Evolutionary conservation across 2,888 invertebrate species (phyloP).

Genomic region (Leucoptera coffeella): DNA sequence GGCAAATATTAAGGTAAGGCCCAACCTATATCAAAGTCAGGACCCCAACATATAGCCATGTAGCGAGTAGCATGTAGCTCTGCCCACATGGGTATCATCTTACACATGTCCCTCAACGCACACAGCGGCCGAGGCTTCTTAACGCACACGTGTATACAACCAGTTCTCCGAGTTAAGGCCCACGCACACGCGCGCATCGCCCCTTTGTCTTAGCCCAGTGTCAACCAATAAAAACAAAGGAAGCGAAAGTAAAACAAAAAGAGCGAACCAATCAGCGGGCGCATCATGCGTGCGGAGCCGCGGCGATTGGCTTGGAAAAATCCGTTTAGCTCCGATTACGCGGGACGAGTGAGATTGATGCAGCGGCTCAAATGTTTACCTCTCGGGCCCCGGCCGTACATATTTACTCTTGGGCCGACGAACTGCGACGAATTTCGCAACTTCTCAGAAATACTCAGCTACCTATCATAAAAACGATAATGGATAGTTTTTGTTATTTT

Average conservation of each 20-base stretch:
- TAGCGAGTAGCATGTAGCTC: too few relatives aligned
- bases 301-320: constrained; percentile 50
- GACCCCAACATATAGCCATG: constrained; percentile 29
- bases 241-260: constrained; percentile 52
- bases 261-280: constrained; percentile 42
- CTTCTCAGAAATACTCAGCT: too few relatives aligned
- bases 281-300: constrained; percentile 47
- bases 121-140: constrained; percentile 25
- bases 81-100: too few relatives aligned
- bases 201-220: constrained; percentile 55
- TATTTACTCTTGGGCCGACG: too few relatives aligned
- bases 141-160: constrained; percentile 27
- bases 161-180: constrained; percentile 18
- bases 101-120: constrained; percentile 23
- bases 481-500: too few relatives aligned
- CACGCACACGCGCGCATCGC: constrained; percentile 36
- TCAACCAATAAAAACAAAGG: constrained; percentile 56
- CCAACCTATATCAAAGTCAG: constrained; percentile 40
- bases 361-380: too few relatives aligned
- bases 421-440: too few relatives aligned
- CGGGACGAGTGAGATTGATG: constrained; percentile 47
- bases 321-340: constrained; percentile 47
- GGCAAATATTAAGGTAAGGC: too few relatives aligned
- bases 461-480: too few relatives aligned
- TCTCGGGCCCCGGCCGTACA: too few relatives aligned